Percentiles rank a stretch among this genome's conserved stretches.
phyloP scores from a whole-genome alignment of 2,888 invertebrate genomes.

The Brassicogethes aeneus region DNA sequence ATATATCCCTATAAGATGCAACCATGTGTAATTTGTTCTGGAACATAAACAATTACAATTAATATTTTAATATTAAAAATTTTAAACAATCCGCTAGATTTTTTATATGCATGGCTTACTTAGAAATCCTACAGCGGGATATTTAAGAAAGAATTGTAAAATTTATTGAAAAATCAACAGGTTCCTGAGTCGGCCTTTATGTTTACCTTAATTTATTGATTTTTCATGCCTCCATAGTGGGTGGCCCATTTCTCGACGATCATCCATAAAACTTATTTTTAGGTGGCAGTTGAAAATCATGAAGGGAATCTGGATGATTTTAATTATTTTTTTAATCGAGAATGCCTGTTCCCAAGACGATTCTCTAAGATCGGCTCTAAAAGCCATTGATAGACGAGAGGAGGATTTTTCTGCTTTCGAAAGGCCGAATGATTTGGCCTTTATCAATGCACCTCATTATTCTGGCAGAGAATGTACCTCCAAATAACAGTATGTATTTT shows the following conservation, averaged over 20 bases:
- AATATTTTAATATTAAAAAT: too few species aligned
- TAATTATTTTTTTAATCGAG: constrained; percentile 1
- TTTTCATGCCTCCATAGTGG: constrained; percentile 3
- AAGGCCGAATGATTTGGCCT: constrained; percentile 23
- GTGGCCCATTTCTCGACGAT: constrained; percentile 2
- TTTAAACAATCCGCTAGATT: too few species aligned
- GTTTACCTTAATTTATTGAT: constrained; percentile 10
- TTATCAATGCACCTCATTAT: constrained; percentile 19
- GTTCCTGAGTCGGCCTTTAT: constrained; percentile 4
- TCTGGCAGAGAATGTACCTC: not conserved
- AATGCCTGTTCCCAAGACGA: constrained; percentile 34
- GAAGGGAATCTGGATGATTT: not conserved
- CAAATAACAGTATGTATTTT: not conserved
- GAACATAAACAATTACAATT: too few species aligned
- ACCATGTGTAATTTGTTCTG: too few species aligned
- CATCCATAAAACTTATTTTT: not conserved
- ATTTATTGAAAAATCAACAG: constrained; percentile 10
- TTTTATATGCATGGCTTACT: too few species aligned
- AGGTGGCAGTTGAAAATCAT: not conserved
- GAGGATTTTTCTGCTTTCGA: constrained; percentile 22
- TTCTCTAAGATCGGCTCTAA: constrained; percentile 40
- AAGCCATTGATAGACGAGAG: constrained; percentile 42
- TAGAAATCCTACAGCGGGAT: too few species aligned
- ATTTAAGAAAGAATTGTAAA: too few species aligned
- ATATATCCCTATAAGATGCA: too few species aligned